Evolutionary conservation across 2,888 invertebrate species (phyloP), one percentile per base, ranked within the genome.

Genomic region (Lithophane ornitopus): DNA sequence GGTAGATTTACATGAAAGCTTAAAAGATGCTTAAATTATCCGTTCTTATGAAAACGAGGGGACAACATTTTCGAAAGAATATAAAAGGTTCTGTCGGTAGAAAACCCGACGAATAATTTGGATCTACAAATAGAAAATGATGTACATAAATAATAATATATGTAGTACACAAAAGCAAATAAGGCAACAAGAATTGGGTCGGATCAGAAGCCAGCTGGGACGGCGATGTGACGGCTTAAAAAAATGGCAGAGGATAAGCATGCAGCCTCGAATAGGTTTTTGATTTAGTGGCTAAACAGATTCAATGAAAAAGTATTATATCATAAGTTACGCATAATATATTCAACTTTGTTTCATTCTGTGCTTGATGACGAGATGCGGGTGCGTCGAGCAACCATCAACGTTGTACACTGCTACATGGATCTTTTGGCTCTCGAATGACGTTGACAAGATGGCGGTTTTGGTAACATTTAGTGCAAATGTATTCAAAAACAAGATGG

Each of bases 21-120:
- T 41, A 63, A 54, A 62, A 70, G 19, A 65, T 71, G 70, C 75
- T 74, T 62, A 76, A 79, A 76, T 77, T 78, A 74, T 74, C 39
- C 76, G 26, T 70, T 56, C 44, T 66, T 28, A 76, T 82, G 72
- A 73, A 67, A 73, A 80, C 74, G 74, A 85, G 58, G 75, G 82
- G 65, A 79, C 74, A 78, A 82, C 68, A 77, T 70, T 65, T 70
- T 72, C 46, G 39, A 14, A 39, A 59, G 19, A 54, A 69, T 68
- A 71, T 34, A 73, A 72, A 80, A 74, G 70, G 39, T 74, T 67
- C 41, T 72, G 34, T 44, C n/a, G 56, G 65, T 62, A 46, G 46
- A 63, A 58, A 84, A 58, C 16, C 39, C n/a, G 14, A 62, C 61
- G 58, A 39, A 63, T 67, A 58, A 54, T 62, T 75, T 63, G 16